Base-by-base conservation (phyloP, 2,797 vertebrate species). In the Acomys russatus region DNA sequence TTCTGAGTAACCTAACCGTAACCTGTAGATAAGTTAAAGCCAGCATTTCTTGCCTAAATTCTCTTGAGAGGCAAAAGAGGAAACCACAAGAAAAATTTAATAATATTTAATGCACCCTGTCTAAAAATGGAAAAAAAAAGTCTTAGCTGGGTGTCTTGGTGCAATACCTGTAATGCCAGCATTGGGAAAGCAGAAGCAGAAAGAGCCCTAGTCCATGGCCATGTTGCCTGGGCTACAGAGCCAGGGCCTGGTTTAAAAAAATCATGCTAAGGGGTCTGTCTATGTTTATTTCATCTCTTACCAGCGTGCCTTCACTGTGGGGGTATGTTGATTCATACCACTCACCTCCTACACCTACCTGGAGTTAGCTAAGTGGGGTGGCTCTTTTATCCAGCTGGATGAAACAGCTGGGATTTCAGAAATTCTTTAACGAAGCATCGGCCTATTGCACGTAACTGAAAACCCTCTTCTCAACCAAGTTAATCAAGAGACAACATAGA, bases 341-440 rank as follows among this genome's bases (percentile, higher is more conserved):
- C 7, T 80, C 25, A 61, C 35, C 56, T 80, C 10, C 11, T 30
- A 68, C 7, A 44, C 22, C 82, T n/a, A 71, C 44, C 56, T 66
- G 30, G 14, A 15, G 22, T 90, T 61, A 91, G 63, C 38, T 93
- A 95, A 70, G 10, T 44, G 5, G n/a, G 79, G 22, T 0, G 8
- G n/a, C 23, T 33, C 80, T 44, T 95, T 93, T 56, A 54, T 92
- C 38, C 82, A 59, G 90, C 95, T 95, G 30, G 61, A 90, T 77
- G 56, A 88, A 93, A 33, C 4, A 38, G 2, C 79, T 94, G 49
- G 22, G 95, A 95, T 97, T 96, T 85, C 87, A 96, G 83, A 76
- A 89, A 95, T 94, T 93, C 49, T 91, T 96, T 84, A 76, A 90
- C 59, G 15, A 8, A 30, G 15, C 0, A 0, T 44, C 92, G 74